Evolutionary conservation across 2,113 vertebrate species (phyloP).

Genomic region (Bucco capensis): DNA sequence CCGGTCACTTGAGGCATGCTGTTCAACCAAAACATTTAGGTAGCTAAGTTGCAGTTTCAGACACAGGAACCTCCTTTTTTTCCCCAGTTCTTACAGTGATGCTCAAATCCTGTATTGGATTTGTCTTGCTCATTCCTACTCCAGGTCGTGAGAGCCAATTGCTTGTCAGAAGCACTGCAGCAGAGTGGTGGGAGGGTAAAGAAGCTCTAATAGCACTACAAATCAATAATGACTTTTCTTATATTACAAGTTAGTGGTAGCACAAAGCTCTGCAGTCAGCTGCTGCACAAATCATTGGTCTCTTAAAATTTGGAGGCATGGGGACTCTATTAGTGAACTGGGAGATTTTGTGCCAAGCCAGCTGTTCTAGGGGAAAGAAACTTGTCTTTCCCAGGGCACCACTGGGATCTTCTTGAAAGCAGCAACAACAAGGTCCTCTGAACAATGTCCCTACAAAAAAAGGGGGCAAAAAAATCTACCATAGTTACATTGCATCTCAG

Average conservation of each 20-base stretch:
- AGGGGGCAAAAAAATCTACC: background rate
- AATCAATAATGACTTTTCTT: slow-evolving; percentile 31
- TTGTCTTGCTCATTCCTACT: background rate
- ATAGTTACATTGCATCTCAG: background rate
- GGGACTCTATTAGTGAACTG: background rate
- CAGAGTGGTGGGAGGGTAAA: background rate
- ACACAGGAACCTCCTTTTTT: background rate
- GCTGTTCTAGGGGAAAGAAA: background rate
- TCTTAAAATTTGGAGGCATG: background rate
- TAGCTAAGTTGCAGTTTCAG: background rate
- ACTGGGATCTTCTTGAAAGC: background rate
- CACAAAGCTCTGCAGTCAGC: background rate
- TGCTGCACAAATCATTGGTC: background rate
- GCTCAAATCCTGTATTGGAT: background rate
- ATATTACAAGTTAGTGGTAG: background rate
- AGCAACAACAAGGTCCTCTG: background rate
- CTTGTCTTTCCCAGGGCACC: background rate
- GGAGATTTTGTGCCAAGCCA: background rate
- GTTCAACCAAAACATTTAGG: background rate
- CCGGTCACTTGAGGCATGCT: background rate
- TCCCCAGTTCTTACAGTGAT: background rate
- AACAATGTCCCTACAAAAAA: background rate
- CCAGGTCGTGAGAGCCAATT: background rate
- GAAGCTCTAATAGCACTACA: background rate
- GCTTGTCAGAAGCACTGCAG: slow-evolving; percentile 11